These are phyloP conservation scores for Dendronephthya gigantea DNA, from an alignment of 64 coral and sea anemone species.

Conservation along the genomic window DNA sequence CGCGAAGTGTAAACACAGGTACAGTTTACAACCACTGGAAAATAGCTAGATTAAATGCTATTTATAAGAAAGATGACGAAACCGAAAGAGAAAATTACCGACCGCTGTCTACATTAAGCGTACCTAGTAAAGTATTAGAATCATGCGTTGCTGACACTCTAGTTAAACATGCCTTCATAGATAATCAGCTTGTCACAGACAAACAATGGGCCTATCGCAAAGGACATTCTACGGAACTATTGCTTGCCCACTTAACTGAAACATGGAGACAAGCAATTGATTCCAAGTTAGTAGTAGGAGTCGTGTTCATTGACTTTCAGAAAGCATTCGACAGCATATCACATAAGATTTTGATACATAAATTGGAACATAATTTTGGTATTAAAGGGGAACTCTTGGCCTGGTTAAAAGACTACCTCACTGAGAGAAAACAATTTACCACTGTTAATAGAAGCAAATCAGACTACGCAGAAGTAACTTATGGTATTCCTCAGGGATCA, in stretches of 20 bases:
- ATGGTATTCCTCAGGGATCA: slow-evolving; percentile 34
- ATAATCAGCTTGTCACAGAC: background rate
- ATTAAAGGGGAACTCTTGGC: slow-evolving; percentile 23
- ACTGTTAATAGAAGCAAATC: slow-evolving; percentile 21
- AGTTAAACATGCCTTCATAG: slow-evolving; percentile 11
- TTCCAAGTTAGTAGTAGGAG: slow-evolving; percentile 21
- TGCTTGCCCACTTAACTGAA: slow-evolving; percentile 36
- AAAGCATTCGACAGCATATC: slow-evolving; percentile 47
- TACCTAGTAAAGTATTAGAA: slow-evolving; percentile 35
- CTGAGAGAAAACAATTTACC: slow-evolving; percentile 15
- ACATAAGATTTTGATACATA: slow-evolving; percentile 29
- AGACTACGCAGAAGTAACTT: slow-evolving; percentile 23
- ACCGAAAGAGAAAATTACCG: slow-evolving; percentile 32
- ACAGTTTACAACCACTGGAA: slow-evolving; percentile 22
- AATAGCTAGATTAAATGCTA: slow-evolving; percentile 25
- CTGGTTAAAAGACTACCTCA: slow-evolving; percentile 42
- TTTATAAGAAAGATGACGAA: slow-evolving; percentile 30
- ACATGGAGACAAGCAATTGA: slow-evolving; percentile 30
- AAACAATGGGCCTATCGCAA: slow-evolving; percentile 34
- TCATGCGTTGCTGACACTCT: slow-evolving; percentile 27
- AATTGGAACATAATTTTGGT: slow-evolving; percentile 29
- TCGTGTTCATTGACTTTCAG: slow-evolving; percentile 39
- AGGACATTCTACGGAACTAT: slow-evolving; percentile 30
- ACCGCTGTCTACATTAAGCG: slow-evolving; percentile 26
- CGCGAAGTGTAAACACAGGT: slow-evolving; percentile 17